Evolutionary conservation across 2,888 invertebrate genomes (phyloP), one percentile per base, ranked within the genome.

Genomic region (Melipona bicolor): DNA sequence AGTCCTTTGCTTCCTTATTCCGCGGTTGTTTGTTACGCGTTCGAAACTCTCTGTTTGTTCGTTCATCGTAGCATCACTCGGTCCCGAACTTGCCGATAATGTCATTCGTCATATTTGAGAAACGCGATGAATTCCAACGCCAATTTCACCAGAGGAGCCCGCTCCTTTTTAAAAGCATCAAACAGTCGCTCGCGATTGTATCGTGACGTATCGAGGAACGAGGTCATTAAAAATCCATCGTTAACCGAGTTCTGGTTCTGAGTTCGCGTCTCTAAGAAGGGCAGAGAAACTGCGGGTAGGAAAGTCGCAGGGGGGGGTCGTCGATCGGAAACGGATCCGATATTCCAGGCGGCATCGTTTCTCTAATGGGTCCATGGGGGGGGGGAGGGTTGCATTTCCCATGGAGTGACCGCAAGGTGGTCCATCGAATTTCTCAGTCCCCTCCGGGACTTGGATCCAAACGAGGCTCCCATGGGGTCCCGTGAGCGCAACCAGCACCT

Each of bases 351-450:
- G 79, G 84, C 83, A 73, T 82, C 84, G 83, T 82, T 54, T 32
- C 77, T 77, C 87, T 84, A 88, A 89, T 88, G 82, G 83, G 86
- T 83, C 85, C 84, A 71, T 77, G 86, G 91, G n/a, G n/a, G n/a
- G n/a, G n/a, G n/a, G n/a, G n/a, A n/a, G n/a, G 91, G 92, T 92
- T 90, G 91, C 84, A 93, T 92, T 94, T 93, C 93, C 93, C 93
- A 94, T 91, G 92, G 91, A 92, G 90, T 92, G 92, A 90, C 92
- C 93, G 93, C 93, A 93, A 92, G 92, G 92, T 93, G 92, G 92
- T 92, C 93, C 92, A 91, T 88, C 90, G 87, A 85, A 90, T 91
- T 92, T 93, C 93, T 92, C 91, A 91, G 90, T 89, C 89, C 89
- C 88, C 88, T 83, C 71, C 89, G 89, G 85, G 89, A 89, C 84